Evolutionary conservation across 2,113 vertebrate genomes (phyloP), one percentile per base, ranked within the genome.

Genomic region (Oxygymnocypris stewartii): DNA sequence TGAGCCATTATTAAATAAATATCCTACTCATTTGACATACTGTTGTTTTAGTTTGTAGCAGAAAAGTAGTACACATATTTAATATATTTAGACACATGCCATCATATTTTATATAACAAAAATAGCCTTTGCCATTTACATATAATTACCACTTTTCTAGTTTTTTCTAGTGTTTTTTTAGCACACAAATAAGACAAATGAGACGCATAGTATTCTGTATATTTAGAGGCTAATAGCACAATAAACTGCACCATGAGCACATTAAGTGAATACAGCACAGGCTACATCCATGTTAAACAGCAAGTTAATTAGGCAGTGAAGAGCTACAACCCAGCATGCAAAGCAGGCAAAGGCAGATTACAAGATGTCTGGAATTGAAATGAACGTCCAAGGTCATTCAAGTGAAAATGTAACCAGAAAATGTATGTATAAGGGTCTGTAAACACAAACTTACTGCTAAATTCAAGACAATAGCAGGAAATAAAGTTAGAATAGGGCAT

Each of bases 341-440:
- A 84, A 74, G 49, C 28, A 83, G 59, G 59, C 23, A 54, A 54
- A 25, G 65, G 47, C 82, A 25, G 14, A 84, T 74, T 49, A 54
- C 47, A 42, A 16, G 35, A 84, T 59, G 51, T 59, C 49, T 84
- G 49, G 69, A 75, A 74, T 23, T 59, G 23, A 57, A 84, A 82
- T 82, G 81, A 82, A 82, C 7, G 11, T 69, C 81, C 81, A 84
- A 84, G 69, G 82, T 84, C 69, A 74, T 84, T 84, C 28, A 84
- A 57, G 28, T 42, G 69, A 84, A 71, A 76, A 84, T 59, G 8
- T 74, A 74, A 42, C 23, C 11, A 51, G 63, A 71, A 31, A 14
- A 69, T 2, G 2, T 59, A n/a, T 40, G 13, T 31, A 42, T 37
- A 25, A 12, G 49, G 14, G 69, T 28, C 67, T 40, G 35, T 49